These are phyloP conservation scores for Cirrhinus mrigala DNA, from an alignment of 2,797 vertebrate species.

Conservation along the genomic window DNA sequence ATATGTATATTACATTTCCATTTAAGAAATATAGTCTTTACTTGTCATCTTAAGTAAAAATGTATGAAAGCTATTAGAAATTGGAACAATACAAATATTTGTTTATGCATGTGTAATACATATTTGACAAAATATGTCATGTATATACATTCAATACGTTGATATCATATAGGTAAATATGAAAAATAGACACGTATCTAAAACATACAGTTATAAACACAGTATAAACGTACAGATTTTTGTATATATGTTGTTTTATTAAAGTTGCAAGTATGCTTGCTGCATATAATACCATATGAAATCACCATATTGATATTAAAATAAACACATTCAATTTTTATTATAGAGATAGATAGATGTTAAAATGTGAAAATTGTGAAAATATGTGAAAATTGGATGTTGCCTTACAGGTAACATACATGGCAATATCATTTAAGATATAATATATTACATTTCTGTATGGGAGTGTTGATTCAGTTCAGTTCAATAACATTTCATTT, in stretches of 20 bases:
- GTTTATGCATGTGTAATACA: not conserved
- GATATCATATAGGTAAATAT: not conserved
- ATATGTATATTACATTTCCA: not conserved
- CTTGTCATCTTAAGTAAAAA: not conserved
- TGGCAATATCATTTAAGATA: not conserved
- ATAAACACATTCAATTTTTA: not conserved
- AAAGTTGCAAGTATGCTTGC: not conserved
- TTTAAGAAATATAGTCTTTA: not conserved
- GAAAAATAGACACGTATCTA: not conserved
- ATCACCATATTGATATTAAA: not conserved
- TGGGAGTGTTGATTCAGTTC: not conserved
- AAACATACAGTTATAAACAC: no score
- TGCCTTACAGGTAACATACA: not conserved
- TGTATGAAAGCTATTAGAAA: not conserved
- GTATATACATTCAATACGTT: not conserved
- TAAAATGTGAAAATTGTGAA: no score
- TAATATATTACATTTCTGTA: not conserved
- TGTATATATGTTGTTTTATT: not conserved
- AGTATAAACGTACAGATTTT: not conserved
- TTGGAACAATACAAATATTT: not conserved
- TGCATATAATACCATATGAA: not conserved
- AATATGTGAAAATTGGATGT: not conserved
- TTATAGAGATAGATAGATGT: not conserved
- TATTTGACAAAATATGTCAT: not conserved
- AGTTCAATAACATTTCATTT: not conserved